A percentile compares a stretch with the other conserved stretches of the same genome.
Conservation (phyloP, 2,888 invertebrate species). For the Panzeria rudis region DNA sequence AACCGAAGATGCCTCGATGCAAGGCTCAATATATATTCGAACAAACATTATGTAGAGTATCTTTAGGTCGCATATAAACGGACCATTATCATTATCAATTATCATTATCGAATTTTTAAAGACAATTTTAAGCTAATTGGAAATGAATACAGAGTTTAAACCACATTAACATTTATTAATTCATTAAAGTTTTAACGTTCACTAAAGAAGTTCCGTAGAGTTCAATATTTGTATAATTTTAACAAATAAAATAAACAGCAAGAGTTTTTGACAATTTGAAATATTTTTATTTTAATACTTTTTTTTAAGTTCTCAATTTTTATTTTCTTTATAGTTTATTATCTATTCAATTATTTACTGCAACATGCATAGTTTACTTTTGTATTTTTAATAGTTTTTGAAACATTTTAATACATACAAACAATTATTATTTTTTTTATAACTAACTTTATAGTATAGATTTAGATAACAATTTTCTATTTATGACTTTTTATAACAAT, state of each 20-base stretch:
- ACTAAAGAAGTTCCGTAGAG: neutral
- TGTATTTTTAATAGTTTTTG: constrained; percentile 51
- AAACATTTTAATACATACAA: constrained; percentile 58
- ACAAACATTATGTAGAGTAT: constrained; percentile 4
- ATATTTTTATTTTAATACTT: neutral
- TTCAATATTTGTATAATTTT: constrained; percentile 28
- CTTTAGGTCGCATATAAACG: neutral
- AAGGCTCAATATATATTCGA: too few species aligned
- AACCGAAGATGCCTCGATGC: too few species aligned
- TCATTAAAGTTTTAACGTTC: neutral
- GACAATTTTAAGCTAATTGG: neutral
- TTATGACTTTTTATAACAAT: constrained; percentile 45
- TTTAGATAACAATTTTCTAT: constrained; percentile 63
- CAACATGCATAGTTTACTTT: constrained; percentile 10
- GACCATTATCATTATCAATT: neutral
- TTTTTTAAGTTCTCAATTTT: neutral
- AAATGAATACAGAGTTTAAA: neutral
- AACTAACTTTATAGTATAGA: constrained; percentile 56
- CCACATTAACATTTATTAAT: constrained; percentile 37
- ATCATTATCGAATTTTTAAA: too few species aligned
- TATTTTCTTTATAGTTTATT: constrained; percentile 5
- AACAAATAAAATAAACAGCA: constrained; percentile 29
- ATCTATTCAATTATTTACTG: constrained; percentile 36
- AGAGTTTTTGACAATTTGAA: constrained; percentile 32
- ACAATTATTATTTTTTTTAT: constrained; percentile 49